Evolutionary conservation across 53 echinoderm and acorn worm genomes (phyloP), one percentile per base, ranked within the genome.

Genomic region (Zoroaster sp.): DNA sequence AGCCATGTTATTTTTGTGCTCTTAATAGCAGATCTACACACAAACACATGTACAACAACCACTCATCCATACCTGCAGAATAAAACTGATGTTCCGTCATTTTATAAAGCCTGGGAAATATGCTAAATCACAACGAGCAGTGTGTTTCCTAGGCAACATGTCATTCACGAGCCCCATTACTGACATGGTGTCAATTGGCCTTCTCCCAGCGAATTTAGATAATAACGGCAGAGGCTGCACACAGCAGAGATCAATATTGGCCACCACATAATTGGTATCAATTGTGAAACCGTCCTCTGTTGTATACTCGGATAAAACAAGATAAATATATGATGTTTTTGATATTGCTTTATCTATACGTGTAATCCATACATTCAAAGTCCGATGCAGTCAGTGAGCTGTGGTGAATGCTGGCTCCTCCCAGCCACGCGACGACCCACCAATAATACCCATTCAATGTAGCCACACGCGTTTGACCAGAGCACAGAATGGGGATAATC

Each of bases 351-450:
- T 68, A 59, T 59, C 63, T 9, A 54, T 20, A 30, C 30, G 30
- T 83, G 18, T 63, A 79, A 54, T 66, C 66, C 40, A 46, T 44
- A 38, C 66, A 23, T 59, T 10, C 83, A 83, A 83, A 83, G 83
- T 83, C 83, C 83, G 33, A 34, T 21, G 34, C 69, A 83, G 83
- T 68, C 83, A 83, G 40, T 83, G 67, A 67, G 41, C 69, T 41
- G 83, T 68, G 69, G 36, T 83, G 69, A 68, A 83, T 44, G 43
- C 66, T 67, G 9, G 83, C 83, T 44, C 83, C 83, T 23, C 83
- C 83, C 83, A 66, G 40, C 83, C 83, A 83, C 83, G 83, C 83
- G 83, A 67, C 8, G 44, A n/a, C n/a, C n/a, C 43, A 66, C 83
- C 69, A 67, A 66, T 83, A 67, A 34, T 30, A 49, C 28, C 12